Percentiles rank a stretch among this genome's conserved stretches.
phyloP scores from a whole-genome alignment of 1,140 invertebrate species.

The Tenebrio molitor region DNA sequence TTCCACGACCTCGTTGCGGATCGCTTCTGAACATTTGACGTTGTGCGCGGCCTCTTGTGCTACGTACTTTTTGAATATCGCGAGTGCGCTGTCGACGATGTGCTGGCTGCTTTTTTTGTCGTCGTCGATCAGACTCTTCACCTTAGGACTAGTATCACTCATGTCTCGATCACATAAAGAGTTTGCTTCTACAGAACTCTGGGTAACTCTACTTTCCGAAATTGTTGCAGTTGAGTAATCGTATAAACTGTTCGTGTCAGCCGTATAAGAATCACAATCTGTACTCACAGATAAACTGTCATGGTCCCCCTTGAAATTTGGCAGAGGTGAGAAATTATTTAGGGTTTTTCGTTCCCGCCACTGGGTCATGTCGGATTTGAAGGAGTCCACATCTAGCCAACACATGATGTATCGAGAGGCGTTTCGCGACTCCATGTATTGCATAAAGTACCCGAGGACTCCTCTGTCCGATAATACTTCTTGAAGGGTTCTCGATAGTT shows the following conservation, averaged over 20 bases:
- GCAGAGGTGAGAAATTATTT: conserved; percentile 45
- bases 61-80: conserved; percentile 71
- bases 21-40: conserved; percentile 67
- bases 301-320: conserved; percentile 58
- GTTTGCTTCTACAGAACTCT: conserved; percentile 34
- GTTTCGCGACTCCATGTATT: conserved; percentile 77
- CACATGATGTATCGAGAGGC: conserved; percentile 75
- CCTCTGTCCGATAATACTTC: conserved; percentile 78
- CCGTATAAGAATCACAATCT: conserved; percentile 65
- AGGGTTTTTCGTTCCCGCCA: conserved; percentile 37
- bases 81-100: conserved; percentile 68
- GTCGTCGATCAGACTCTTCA: conserved; percentile 59
- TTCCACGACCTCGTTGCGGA: conserved; percentile 67
- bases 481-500: conserved; percentile 74
- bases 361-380: conserved; percentile 64
- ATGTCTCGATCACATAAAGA: conserved; percentile 56
- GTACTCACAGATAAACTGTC: conserved; percentile 66
- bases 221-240: conserved; percentile 54
- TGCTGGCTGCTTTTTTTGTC: conserved; percentile 61
- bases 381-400: conserved; percentile 81
- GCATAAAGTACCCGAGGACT: conserved; percentile 80
- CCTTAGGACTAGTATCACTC: conserved; percentile 60
- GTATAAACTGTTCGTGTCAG: conserved; percentile 62
- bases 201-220: conserved; percentile 51
- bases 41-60: conserved; percentile 67